These are phyloP conservation scores for Sphaeridia pumilis DNA, from an alignment of 2,888 invertebrate genomes.

Conservation along the genomic window DNA sequence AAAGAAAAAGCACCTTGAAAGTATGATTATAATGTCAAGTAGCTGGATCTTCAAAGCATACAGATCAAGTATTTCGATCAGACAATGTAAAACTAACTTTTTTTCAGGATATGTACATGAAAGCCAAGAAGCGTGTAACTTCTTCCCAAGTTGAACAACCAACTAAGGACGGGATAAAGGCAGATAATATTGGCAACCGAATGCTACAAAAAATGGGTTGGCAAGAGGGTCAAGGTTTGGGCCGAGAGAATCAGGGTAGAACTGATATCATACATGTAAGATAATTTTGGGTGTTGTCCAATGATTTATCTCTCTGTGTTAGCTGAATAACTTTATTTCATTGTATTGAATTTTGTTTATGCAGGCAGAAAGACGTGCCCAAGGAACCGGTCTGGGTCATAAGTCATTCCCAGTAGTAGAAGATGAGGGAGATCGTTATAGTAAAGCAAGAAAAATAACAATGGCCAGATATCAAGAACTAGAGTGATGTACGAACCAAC, in stretches of 20 bases:
- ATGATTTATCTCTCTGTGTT: background rate
- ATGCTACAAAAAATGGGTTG: slow-evolving; percentile 98
- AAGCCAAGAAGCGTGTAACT: slow-evolving; percentile 43
- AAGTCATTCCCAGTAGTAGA: slow-evolving; percentile 62
- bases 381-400: slow-evolving; percentile 75
- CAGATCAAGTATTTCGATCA: background rate
- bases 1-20: slow-evolving; percentile 50
- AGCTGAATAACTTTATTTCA: background rate
- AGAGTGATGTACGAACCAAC: slow-evolving; percentile 8
- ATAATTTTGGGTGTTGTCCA: background rate
- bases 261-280: slow-evolving; percentile 80
- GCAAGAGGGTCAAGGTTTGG: slow-evolving; percentile 92
- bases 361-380: slow-evolving; percentile 52
- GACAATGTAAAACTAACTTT: background rate
- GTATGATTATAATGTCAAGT: slow-evolving; percentile 20
- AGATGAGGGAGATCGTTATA: slow-evolving; percentile 76
- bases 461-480: slow-evolving; percentile 75
- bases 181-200: slow-evolving; percentile 88
- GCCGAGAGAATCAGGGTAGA: slow-evolving; percentile 82
- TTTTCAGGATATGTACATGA: slow-evolving; percentile 52
- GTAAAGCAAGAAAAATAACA: slow-evolving; percentile 81
- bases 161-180: slow-evolving; percentile 58
- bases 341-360: slow-evolving; percentile 28
- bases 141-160: slow-evolving; percentile 44
- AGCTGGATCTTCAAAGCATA: background rate